Conservation (phyloP, 2,113 vertebrate genomes). For the Sebastes fasciatus region DNA sequence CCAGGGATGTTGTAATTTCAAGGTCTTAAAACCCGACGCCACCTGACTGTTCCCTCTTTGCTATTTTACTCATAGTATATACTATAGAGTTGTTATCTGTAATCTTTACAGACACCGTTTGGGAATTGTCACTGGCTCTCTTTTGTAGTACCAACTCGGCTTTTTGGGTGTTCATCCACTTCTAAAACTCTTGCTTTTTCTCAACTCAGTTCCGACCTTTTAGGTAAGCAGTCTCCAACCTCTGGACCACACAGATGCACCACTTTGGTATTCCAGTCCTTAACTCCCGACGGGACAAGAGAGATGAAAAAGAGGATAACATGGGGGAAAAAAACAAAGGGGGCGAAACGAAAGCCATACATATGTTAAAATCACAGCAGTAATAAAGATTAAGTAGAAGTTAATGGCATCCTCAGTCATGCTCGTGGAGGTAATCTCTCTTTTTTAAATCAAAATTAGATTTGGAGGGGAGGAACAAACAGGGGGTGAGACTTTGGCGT, state of each 20-base stretch:
- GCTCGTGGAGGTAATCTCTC: constrained; percentile 98
- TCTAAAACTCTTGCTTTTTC: background rate
- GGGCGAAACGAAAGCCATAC: constrained; percentile 90
- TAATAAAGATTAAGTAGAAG: constrained; percentile 99
- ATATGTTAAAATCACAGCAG: constrained; percentile 96
- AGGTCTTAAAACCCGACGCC: background rate
- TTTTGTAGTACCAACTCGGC: background rate
- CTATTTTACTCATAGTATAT: background rate
- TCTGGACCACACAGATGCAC: constrained; percentile 13
- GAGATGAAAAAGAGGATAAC: constrained; percentile 71
- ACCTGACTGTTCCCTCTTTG: background rate
- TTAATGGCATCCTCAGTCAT: constrained; percentile 98
- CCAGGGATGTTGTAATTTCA: background rate
- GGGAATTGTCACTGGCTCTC: background rate
- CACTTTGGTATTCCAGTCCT: constrained; percentile 64
- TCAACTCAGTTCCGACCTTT: background rate
- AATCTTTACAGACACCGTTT: background rate
- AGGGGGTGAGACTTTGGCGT: constrained; percentile 98
- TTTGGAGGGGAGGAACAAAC: constrained; percentile 98
- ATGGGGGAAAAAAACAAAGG: constrained; percentile 78
- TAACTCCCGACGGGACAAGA: constrained; percentile 49
- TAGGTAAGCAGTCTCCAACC: constrained; percentile 62
- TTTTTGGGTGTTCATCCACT: background rate
- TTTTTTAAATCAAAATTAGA: constrained; percentile 99
- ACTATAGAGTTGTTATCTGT: background rate